Conservation (phyloP, 2,113 vertebrate genomes). For the Pterocles burchelli region DNA sequence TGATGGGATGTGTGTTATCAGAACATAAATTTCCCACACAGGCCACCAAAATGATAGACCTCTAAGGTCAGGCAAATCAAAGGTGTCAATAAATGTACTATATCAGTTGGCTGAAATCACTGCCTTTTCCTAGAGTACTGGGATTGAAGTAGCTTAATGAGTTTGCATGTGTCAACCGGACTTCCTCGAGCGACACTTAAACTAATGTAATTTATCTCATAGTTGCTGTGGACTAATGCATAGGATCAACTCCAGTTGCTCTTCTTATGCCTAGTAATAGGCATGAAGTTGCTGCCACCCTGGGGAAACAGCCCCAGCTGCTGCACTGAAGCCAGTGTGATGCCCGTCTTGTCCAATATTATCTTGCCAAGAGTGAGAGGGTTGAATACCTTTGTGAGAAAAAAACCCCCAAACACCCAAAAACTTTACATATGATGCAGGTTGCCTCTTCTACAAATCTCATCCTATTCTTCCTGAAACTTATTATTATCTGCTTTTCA, state of each 20-base stretch:
- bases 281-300: neutral
- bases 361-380: neutral
- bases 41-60: neutral
- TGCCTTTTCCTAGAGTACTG: neutral
- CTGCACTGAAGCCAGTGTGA: neutral
- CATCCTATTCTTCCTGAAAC: neutral
- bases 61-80: neutral
- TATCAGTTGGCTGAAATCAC: neutral
- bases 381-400: neutral
- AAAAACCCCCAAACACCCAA: neutral
- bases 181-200: slow-evolving; percentile 10
- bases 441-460: neutral
- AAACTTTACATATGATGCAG: neutral
- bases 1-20: neutral
- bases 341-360: neutral
- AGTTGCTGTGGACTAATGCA: neutral
- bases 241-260: neutral
- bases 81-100: neutral
- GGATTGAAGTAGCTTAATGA: slow-evolving; percentile 7
- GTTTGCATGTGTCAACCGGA: neutral
- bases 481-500: neutral
- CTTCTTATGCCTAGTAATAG: neutral
- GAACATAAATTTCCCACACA: neutral
- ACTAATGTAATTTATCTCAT: neutral
- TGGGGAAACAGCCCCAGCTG: neutral